A percentile compares a stretch with the other conserved stretches of the same genome.
Conservation (phyloP, 2,113 vertebrate genomes). For the Platysteira castanea region DNA sequence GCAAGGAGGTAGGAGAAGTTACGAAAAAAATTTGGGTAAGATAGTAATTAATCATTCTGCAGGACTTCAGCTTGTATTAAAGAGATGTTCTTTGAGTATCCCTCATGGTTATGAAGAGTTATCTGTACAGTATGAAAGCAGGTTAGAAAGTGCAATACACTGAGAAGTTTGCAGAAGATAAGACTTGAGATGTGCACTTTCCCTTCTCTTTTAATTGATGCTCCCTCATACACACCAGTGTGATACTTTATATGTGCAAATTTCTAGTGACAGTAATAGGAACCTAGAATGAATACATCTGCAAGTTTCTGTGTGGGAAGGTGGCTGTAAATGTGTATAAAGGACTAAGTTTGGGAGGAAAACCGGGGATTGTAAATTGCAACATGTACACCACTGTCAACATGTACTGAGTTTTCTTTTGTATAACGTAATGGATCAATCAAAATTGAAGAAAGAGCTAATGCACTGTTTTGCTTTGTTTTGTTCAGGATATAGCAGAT, state of each 20-base stretch:
- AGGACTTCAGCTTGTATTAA: neutral
- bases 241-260: neutral
- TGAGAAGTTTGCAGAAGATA: neutral
- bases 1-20: neutral
- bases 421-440: neutral
- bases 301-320: neutral
- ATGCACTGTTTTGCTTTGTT: neutral
- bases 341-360: neutral
- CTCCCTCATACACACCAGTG: neutral
- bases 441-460: neutral
- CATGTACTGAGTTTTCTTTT: neutral
- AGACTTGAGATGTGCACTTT: neutral
- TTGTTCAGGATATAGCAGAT: constrained; percentile 74
- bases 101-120: neutral
- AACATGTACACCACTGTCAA: neutral
- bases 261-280: neutral
- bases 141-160: neutral
- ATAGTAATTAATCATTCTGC: neutral
- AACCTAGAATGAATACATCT: neutral
- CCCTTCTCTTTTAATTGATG: neutral
- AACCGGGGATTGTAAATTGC: neutral
- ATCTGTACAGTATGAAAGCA: neutral
- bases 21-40: neutral
- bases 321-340: neutral
- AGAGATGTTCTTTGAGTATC: neutral